phyloP scores from a whole-genome alignment of 2,888 invertebrate species.

The Cryptus viduatorius region DNA sequence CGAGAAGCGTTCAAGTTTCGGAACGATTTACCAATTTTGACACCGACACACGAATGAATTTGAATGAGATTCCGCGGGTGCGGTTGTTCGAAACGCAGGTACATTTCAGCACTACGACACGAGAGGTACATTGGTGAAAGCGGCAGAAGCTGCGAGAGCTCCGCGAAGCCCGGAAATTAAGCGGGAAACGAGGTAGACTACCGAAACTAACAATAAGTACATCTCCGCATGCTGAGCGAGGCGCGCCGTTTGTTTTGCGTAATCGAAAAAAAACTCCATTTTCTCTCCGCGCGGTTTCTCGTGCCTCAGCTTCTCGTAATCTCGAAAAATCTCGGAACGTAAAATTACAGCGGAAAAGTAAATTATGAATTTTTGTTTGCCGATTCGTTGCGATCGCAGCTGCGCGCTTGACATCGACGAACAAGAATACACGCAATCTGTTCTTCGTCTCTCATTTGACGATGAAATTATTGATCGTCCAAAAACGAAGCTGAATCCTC shows the following conservation, averaged over 20 bases:
- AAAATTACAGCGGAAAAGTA: neutral
- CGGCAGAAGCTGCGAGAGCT: neutral
- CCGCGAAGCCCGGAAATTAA: conserved; percentile 30
- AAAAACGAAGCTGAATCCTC: conserved; percentile 37
- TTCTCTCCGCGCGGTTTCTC: conserved; percentile 8
- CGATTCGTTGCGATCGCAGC: no score
- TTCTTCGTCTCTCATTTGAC: conserved; percentile 38
- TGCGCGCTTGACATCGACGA: no score
- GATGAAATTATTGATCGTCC: conserved; percentile 69
- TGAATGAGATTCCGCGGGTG: neutral
- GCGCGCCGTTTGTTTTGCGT: neutral
- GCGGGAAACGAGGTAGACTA: conserved; percentile 29
- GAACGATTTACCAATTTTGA: neutral
- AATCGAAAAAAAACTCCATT: conserved; percentile 1
- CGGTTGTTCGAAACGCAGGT: neutral
- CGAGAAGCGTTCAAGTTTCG: neutral
- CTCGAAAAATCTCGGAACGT: no score
- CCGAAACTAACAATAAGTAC: conserved; percentile 27
- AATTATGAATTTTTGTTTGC: no score
- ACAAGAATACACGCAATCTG: no score
- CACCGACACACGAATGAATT: neutral
- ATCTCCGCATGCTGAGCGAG: conserved; percentile 2
- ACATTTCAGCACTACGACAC: neutral
- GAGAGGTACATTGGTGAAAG: neutral
- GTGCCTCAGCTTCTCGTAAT: no score